Evolutionary conservation across 2,888 invertebrate genomes (phyloP).

Genomic region (Sinotaia quadrata): DNA sequence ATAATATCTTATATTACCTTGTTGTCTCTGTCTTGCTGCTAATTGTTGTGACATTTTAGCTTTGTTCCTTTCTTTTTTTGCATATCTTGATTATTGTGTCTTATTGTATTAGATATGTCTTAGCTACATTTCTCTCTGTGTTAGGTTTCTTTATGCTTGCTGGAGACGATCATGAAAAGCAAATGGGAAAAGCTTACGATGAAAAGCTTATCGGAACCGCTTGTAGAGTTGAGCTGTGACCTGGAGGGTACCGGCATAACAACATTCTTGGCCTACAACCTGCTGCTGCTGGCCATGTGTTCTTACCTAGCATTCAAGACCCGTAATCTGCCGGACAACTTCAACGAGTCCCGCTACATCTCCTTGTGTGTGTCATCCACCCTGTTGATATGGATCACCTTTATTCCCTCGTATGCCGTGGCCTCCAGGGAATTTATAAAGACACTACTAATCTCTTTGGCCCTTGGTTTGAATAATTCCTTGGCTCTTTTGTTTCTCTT

Average conservation of each 20-base stretch:
- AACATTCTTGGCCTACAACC: constrained; percentile 55
- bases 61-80: too few relatives aligned
- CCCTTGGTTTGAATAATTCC: constrained; percentile 44
- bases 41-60: too few relatives aligned
- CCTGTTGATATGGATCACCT: constrained; percentile 58
- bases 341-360: constrained; percentile 64
- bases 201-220: constrained; percentile 40
- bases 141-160: too few relatives aligned
- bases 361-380: constrained; percentile 62
- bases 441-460: constrained; percentile 40
- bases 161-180: background rate
- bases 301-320: constrained; percentile 62
- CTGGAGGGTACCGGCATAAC: constrained; percentile 45
- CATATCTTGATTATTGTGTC: too few relatives aligned
- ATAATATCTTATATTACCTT: too few relatives aligned
- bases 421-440: constrained; percentile 40
- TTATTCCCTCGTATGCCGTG: constrained; percentile 58
- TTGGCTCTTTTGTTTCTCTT: constrained; percentile 45
- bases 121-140: too few relatives aligned
- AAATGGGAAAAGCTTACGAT: constrained; percentile 36
- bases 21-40: too few relatives aligned
- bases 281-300: constrained; percentile 54
- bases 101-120: too few relatives aligned
- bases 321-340: constrained; percentile 63
- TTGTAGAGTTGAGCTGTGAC: constrained; percentile 54